Evolutionary conservation across 2,888 invertebrate genomes (phyloP).

Genomic region (Leucophenga maculata): DNA sequence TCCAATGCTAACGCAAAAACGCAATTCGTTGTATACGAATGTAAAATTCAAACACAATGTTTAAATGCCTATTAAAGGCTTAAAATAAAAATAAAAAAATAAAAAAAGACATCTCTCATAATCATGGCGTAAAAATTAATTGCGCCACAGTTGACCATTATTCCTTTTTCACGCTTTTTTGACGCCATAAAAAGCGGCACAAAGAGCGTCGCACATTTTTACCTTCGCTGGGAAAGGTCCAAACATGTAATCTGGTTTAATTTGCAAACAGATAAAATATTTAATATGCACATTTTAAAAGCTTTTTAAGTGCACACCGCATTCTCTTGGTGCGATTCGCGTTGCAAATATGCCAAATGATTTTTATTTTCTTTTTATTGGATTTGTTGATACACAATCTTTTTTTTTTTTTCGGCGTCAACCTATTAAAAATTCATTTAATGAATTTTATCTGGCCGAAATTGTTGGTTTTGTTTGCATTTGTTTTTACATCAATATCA

Average conservation of each 20-base stretch:
- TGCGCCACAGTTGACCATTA: background rate
- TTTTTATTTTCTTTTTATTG: background rate
- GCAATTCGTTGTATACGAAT: no score
- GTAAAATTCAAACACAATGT: background rate
- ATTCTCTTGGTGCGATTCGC: background rate
- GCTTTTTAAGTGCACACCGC: slow-evolving; percentile 15
- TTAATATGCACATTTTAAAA: slow-evolving; percentile 13
- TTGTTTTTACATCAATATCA: background rate
- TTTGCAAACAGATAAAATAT: slow-evolving; percentile 21
- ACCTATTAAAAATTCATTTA: background rate
- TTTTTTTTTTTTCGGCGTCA: background rate
- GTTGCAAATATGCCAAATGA: background rate
- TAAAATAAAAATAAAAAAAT: background rate
- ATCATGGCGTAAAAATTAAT: no score
- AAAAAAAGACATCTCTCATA: background rate
- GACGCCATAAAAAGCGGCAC: no score
- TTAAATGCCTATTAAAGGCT: background rate
- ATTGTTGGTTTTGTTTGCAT: background rate
- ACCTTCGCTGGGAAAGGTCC: background rate
- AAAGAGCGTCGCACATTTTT: background rate
- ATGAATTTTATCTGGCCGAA: background rate
- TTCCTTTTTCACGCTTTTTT: background rate
- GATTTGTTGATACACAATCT: background rate
- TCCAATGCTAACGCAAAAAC: no score
- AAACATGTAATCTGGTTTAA: slow-evolving; percentile 6